phyloP scores from a whole-genome alignment of 1,140 invertebrate species.

The Scaptomyza pallida region DNA sequence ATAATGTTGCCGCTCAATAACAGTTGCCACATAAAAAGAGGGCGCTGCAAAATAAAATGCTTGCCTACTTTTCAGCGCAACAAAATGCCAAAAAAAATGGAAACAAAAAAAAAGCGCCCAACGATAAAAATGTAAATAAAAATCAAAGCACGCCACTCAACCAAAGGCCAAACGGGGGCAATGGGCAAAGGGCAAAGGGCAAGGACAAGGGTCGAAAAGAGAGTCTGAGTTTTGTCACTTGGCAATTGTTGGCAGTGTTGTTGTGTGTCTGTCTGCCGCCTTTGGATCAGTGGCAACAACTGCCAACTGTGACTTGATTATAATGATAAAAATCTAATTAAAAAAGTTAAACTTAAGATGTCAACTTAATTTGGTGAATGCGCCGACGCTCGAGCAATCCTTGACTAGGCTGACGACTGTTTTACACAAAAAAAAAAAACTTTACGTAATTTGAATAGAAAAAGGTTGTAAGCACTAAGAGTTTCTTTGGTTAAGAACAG shows the following conservation, averaged over 20 bases:
- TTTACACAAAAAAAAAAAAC: neutral
- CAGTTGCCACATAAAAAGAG: constrained; percentile 4
- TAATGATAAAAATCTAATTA: constrained; percentile 82
- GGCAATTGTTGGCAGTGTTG: neutral
- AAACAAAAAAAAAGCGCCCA: constrained; percentile 35
- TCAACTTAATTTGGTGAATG: constrained; percentile 73
- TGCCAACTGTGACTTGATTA: constrained; percentile 70
- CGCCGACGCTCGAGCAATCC: constrained; percentile 29
- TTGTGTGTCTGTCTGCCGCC: neutral
- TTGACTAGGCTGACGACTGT: neutral
- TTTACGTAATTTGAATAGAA: no score
- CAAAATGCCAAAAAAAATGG: constrained; percentile 32
- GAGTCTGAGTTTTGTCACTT: constrained; percentile 3
- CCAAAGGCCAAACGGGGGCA: constrained; percentile 3
- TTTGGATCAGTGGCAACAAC: constrained; percentile 11
- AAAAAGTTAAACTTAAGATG: constrained; percentile 78
- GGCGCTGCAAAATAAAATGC: no score
- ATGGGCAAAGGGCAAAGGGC: neutral
- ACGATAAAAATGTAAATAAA: constrained; percentile 53
- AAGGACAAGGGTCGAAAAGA: neutral
- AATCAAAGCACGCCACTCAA: neutral
- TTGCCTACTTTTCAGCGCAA: constrained; percentile 44
- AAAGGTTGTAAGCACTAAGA: neutral
- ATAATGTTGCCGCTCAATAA: neutral
- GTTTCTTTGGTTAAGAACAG: no score